A percentile compares a stretch with the other conserved stretches of the same genome.
Conservation (phyloP, 2,888 invertebrate genomes). For the Aphidoletes aphidimyza region DNA sequence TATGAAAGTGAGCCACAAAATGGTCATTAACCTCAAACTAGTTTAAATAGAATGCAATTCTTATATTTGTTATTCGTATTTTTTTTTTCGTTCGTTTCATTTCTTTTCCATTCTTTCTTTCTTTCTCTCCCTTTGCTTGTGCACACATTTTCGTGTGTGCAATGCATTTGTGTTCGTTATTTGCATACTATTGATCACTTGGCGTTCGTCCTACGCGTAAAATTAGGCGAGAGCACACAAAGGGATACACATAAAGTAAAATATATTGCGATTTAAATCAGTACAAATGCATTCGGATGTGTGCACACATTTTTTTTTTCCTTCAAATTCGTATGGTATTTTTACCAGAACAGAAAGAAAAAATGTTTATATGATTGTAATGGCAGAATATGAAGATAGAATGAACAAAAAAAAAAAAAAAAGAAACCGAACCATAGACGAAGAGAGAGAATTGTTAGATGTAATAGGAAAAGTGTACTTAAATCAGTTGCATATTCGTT, state of each 20-base stretch:
- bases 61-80: too few species aligned
- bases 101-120: not conserved
- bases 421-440: too few species aligned
- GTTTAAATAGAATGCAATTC: not conserved
- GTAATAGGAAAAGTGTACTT: too few species aligned
- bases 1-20: constrained; percentile 19
- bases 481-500: too few species aligned
- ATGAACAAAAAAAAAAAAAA: too few species aligned
- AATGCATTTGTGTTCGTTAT: not conserved
- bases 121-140: not conserved
- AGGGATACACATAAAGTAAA: constrained; percentile 2
- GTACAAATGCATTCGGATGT: not conserved
- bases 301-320: not conserved
- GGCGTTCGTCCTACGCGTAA: constrained; percentile 11
- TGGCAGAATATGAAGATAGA: too few species aligned
- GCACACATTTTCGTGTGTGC: too few species aligned
- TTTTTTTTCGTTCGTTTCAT: not conserved
- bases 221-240: not conserved
- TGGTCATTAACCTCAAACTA: constrained; percentile 49
- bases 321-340: not conserved
- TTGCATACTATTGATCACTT: not conserved
- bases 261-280: too few species aligned
- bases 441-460: too few species aligned
- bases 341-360: not conserved
- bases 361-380: too few species aligned